Conservation (phyloP, 2,113 vertebrate genomes). For the Hystrix brachyura region DNA sequence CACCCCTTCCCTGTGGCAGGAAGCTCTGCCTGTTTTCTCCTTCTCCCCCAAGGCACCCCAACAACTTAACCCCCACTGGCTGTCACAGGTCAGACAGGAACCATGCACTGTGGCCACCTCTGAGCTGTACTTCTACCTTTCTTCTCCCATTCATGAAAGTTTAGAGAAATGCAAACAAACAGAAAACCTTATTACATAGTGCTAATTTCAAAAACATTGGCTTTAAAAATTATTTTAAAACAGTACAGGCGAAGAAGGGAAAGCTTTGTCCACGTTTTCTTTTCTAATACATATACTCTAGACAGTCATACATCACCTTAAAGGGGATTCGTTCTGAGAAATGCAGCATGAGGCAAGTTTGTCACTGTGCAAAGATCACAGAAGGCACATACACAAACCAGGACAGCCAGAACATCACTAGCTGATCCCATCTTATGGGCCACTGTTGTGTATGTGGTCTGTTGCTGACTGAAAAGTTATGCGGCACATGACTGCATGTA, state of each 20-base stretch:
- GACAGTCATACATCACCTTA: not conserved
- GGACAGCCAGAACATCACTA: not conserved
- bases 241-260: not conserved
- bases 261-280: not conserved
- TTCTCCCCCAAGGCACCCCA: not conserved
- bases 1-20: too few relatives aligned
- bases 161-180: conserved; percentile 12
- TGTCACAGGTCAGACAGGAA: not conserved
- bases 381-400: not conserved
- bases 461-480: not conserved
- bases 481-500: too few relatives aligned
- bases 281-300: too few relatives aligned
- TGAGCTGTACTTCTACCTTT: not conserved
- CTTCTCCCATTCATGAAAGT: not conserved
- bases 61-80: not conserved
- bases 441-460: not conserved
- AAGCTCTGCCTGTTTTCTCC: not conserved
- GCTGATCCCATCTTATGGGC: not conserved
- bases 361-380: not conserved
- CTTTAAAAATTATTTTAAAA: not conserved
- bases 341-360: not conserved
- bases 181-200: not conserved
- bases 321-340: not conserved
- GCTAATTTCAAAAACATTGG: not conserved
- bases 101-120: not conserved